Evolutionary conservation across 2,888 invertebrate genomes (phyloP).

Genomic region (Congeria kusceri): DNA sequence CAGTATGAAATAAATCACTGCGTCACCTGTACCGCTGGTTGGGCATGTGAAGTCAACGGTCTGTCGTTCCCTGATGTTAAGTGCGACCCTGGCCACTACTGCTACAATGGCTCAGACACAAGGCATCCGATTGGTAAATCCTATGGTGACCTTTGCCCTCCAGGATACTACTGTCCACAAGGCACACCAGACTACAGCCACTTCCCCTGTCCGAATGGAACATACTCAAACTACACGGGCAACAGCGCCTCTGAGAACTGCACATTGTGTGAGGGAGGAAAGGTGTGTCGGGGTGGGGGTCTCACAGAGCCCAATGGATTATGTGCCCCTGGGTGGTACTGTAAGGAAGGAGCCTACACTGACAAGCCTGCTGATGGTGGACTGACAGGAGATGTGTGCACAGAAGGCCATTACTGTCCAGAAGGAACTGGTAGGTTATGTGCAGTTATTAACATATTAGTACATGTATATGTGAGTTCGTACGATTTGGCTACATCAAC

Average conservation of each 20-base stretch:
- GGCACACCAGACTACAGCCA: conserved; percentile 76
- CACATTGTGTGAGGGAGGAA: conserved; percentile 80
- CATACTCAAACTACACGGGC: conserved; percentile 81
- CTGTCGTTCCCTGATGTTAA: conserved; percentile 70
- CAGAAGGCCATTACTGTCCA: conserved; percentile 82
- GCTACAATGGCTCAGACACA: conserved; percentile 72
- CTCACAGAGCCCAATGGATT: conserved; percentile 78
- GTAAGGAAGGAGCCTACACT: conserved; percentile 77
- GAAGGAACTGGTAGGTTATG: conserved; percentile 73
- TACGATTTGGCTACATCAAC: no score
- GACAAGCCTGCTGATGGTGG: conserved; percentile 82
- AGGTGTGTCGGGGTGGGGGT: conserved; percentile 78
- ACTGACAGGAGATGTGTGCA: conserved; percentile 81
- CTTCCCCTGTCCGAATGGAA: conserved; percentile 82
- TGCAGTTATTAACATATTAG: no score
- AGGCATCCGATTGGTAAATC: conserved; percentile 67
- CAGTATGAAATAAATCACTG: conserved; percentile 76
- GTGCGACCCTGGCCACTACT: conserved; percentile 82
- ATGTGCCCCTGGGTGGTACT: conserved; percentile 83
- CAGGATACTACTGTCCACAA: conserved; percentile 81
- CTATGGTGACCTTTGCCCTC: conserved; percentile 80
- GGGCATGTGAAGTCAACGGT: conserved; percentile 81
- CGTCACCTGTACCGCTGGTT: conserved; percentile 76
- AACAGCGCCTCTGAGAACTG: conserved; percentile 73
- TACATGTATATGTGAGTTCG: no score